phyloP scores from a whole-genome alignment of 2,113 vertebrate species.

The human region DNA sequence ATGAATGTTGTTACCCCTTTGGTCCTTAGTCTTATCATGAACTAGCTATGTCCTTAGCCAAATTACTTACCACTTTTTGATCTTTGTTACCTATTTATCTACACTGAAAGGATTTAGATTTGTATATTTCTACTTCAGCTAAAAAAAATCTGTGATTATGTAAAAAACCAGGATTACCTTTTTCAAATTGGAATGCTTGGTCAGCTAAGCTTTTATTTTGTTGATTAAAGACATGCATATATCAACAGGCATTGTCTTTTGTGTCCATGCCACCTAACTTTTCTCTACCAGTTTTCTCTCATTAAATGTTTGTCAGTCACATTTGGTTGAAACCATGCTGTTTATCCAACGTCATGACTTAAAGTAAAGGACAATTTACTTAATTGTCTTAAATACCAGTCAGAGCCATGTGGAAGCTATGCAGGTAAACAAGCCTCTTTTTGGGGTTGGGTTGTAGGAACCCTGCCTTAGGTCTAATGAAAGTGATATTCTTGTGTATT shows the following conservation, averaged over 20 bases:
- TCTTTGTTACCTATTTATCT: neutral
- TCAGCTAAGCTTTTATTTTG: neutral
- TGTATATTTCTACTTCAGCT: neutral
- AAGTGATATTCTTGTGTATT: neutral
- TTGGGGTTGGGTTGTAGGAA: neutral
- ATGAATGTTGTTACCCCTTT: neutral
- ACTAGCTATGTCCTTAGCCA: neutral
- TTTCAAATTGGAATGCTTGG: neutral
- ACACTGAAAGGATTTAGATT: neutral
- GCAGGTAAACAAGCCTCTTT: neutral
- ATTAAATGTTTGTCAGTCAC: neutral
- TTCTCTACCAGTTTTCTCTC: neutral
- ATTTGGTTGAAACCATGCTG: neutral
- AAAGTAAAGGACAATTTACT: neutral
- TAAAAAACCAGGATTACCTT: neutral
- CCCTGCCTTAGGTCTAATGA: neutral
- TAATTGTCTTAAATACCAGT: neutral
- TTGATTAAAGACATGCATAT: neutral
- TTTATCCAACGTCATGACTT: neutral
- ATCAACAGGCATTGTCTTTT: neutral
- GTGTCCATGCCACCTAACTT: neutral
- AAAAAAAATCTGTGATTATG: neutral
- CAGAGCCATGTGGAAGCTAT: neutral
- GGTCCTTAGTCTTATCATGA: neutral
- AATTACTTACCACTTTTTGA: neutral